Conservation (phyloP, 2,888 invertebrate species). For the Acronicta aceris region DNA sequence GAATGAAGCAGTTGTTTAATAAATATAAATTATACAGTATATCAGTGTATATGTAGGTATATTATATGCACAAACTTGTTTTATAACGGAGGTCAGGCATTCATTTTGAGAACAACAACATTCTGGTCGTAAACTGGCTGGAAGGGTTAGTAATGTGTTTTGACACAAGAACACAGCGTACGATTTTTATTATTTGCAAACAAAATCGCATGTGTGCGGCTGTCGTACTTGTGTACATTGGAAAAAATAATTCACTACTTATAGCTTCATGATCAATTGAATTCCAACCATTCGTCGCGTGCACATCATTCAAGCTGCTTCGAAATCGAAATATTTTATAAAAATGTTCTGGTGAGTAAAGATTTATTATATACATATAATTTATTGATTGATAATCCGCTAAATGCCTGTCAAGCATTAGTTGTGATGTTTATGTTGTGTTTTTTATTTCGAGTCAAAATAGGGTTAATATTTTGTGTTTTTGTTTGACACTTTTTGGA, state of each 20-base stretch:
- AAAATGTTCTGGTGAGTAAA: conserved; percentile 26
- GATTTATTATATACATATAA: neutral
- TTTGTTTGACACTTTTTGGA: no score
- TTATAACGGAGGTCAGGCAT: conserved; percentile 22
- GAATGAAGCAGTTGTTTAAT: no score
- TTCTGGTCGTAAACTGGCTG: neutral
- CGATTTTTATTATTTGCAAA: neutral
- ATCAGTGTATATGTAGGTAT: no score
- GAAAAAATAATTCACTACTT: neutral
- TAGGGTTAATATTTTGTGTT: no score
- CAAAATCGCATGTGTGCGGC: neutral
- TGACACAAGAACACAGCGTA: neutral
- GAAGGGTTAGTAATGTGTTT: conserved; percentile 10
- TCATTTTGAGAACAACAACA: conserved; percentile 13
- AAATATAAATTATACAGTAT: no score
- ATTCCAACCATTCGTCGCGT: conserved; percentile 1
- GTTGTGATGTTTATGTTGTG: no score
- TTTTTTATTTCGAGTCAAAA: no score
- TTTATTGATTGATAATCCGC: neutral
- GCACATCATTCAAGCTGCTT: neutral
- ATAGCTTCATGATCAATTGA: neutral
- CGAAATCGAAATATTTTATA: neutral
- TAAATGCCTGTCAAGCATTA: no score
- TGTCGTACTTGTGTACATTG: neutral
- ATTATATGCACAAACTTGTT: neutral